These are phyloP conservation scores for Dipodomys stephensi DNA, from an alignment of 2,113 vertebrate genomes.

Conservation along the genomic window DNA sequence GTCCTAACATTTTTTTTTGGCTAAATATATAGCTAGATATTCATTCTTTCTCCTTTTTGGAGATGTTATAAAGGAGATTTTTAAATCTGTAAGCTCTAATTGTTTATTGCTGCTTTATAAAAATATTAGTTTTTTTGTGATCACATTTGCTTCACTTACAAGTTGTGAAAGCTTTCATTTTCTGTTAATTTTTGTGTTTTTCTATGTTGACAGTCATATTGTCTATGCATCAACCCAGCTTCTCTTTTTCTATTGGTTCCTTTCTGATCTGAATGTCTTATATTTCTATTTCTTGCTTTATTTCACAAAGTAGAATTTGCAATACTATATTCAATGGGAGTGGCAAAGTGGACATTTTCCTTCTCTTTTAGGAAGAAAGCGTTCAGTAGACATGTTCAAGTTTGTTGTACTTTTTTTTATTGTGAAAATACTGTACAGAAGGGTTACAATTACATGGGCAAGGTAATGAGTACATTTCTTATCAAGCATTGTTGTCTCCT, in stretches of 20 bases:
- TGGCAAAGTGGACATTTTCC: neutral
- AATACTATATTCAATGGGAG: neutral
- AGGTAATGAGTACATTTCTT: no score
- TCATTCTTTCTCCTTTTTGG: neutral
- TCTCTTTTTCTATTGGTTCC: neutral
- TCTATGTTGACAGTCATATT: neutral
- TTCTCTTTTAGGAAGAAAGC: neutral
- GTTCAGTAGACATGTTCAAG: neutral
- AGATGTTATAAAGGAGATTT: slow-evolving; percentile 13
- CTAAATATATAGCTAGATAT: neutral
- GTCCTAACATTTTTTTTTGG: neutral
- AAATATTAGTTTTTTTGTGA: neutral
- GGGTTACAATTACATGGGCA: no score
- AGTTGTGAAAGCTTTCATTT: neutral
- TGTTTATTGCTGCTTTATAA: neutral
- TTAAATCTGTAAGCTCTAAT: neutral
- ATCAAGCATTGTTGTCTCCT: no score
- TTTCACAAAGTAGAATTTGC: neutral
- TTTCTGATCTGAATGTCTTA: slow-evolving; percentile 23
- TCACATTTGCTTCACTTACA: neutral
- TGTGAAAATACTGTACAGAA: no score
- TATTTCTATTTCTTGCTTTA: slow-evolving; percentile 35
- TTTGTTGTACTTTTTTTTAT: neutral
- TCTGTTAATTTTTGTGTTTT: neutral
- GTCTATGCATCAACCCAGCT: neutral